Conservation (phyloP, 1,140 invertebrate species). For the Penaeus vannamei region DNA sequence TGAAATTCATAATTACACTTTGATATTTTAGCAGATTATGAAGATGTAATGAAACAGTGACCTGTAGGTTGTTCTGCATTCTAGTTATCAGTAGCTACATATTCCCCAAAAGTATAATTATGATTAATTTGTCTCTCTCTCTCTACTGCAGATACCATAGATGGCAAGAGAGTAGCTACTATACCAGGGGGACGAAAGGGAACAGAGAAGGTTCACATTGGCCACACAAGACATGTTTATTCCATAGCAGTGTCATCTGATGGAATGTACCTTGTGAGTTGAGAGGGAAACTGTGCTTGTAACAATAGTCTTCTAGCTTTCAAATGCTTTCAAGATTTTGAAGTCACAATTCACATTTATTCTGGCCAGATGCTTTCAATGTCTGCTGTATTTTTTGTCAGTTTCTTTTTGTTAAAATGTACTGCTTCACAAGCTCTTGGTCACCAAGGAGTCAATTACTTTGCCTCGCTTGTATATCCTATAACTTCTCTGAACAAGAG, state of each 20-base stretch:
- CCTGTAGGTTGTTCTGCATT: too few relatives aligned
- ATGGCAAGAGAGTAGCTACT: conserved; percentile 72
- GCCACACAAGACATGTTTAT: conserved; percentile 77
- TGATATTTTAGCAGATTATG: too few relatives aligned
- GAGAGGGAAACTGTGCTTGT: background rate
- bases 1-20: too few relatives aligned
- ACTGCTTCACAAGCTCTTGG: background rate
- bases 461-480: too few relatives aligned
- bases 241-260: conserved; percentile 87
- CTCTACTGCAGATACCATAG: conserved; percentile 69
- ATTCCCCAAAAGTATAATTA: background rate
- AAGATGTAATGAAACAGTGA: too few relatives aligned
- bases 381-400: background rate
- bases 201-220: conserved; percentile 70
- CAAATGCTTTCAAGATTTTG: background rate
- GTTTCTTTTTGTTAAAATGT: background rate
- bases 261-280: conserved; percentile 83
- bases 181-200: conserved; percentile 73
- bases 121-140: conserved; percentile 73
- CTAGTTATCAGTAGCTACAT: background rate
- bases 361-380: too few relatives aligned
- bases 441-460: too few relatives aligned
- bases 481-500: too few relatives aligned
- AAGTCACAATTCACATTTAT: too few relatives aligned
- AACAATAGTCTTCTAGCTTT: background rate